Evolutionary conservation across 2,113 vertebrate species (phyloP).

Genomic region (Gyps fulvus): DNA sequence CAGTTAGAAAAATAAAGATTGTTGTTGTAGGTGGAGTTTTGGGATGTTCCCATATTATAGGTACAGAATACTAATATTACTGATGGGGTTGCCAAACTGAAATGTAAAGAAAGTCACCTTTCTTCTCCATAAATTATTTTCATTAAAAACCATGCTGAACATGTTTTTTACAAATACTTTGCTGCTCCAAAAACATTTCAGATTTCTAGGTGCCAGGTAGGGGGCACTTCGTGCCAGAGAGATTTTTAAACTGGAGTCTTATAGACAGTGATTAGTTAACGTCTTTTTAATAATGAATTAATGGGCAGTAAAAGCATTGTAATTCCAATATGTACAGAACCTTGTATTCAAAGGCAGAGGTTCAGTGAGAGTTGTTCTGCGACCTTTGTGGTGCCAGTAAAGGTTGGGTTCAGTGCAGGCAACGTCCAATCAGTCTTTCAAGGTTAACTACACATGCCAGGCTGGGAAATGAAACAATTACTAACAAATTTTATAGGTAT

Average conservation of each 20-base stretch:
- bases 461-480: conserved; percentile 80
- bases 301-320: conserved; percentile 66
- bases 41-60: neutral
- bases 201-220: neutral
- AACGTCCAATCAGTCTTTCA: conserved; percentile 73
- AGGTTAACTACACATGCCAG: conserved; percentile 80
- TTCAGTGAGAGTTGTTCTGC: conserved; percentile 58
- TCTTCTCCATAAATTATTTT: neutral
- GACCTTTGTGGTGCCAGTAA: conserved; percentile 73
- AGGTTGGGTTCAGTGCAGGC: conserved; percentile 71
- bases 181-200: neutral
- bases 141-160: neutral
- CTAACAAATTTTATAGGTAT: conserved; percentile 78
- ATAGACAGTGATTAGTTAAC: conserved; percentile 69
- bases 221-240: conserved; percentile 16
- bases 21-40: neutral
- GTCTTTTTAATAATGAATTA: conserved; percentile 73
- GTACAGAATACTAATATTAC: neutral
- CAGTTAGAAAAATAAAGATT: neutral
- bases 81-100: neutral
- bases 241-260: conserved; percentile 45
- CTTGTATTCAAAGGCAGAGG: conserved; percentile 60
- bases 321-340: conserved; percentile 64
- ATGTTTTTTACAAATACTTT: neutral
- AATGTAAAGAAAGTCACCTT: neutral